Percentiles rank a stretch among this genome's conserved stretches.
Evolutionary conservation across 2,113 vertebrate genomes (phyloP).

Genomic region (Ardeotis arabs): DNA sequence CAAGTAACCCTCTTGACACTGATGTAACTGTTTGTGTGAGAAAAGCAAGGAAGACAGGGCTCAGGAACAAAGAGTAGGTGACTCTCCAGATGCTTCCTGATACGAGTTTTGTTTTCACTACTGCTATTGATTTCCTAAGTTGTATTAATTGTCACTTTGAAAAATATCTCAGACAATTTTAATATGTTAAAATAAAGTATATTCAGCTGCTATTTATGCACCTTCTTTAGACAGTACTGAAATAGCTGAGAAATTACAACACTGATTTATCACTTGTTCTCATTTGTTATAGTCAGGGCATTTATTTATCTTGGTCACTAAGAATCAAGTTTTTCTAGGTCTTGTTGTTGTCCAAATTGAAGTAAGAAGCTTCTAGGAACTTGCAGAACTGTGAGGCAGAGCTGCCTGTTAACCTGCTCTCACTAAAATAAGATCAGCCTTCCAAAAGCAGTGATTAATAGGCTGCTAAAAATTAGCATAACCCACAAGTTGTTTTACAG

Average conservation of each 20-base stretch:
- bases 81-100: neutral
- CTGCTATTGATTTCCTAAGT: neutral
- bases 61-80: neutral
- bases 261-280: neutral
- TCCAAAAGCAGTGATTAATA: neutral
- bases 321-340: neutral
- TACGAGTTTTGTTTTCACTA: neutral
- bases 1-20: neutral
- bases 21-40: neutral
- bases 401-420: neutral
- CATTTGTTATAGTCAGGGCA: neutral
- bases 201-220: neutral
- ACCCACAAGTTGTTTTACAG: neutral
- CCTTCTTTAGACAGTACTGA: neutral
- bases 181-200: neutral
- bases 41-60: neutral
- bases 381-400: neutral
- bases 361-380: neutral
- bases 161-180: neutral
- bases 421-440: neutral
- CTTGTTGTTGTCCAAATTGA: neutral
- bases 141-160: neutral
- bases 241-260: neutral
- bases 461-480: neutral
- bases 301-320: conserved; percentile 1